Conservation (phyloP, 2,113 vertebrate genomes). For the Sigmodon hispidus region DNA sequence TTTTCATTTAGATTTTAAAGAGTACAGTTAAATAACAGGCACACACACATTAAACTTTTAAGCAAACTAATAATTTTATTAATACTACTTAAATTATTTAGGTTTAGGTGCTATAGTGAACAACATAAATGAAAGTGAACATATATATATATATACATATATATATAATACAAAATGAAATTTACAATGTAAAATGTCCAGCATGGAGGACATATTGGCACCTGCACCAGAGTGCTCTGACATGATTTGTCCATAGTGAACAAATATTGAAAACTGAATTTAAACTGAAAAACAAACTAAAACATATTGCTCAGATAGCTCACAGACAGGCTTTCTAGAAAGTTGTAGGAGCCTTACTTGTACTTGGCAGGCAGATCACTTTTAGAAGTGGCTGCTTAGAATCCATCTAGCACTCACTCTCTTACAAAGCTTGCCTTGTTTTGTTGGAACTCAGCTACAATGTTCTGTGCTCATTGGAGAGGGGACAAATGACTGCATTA, state of each 20-base stretch:
- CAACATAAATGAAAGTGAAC: not conserved
- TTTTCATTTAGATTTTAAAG: conserved; percentile 25
- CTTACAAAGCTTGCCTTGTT: not conserved
- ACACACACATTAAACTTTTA: not conserved
- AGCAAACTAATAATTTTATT: not conserved
- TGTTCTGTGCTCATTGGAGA: not conserved
- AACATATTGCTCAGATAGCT: not conserved
- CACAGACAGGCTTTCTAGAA: not conserved
- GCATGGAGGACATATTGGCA: not conserved
- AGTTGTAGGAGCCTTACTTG: not conserved
- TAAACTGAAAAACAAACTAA: conserved; percentile 31
- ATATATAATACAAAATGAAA: not conserved
- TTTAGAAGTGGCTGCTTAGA: not conserved
- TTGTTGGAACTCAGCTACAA: not conserved
- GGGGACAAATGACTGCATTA: not conserved
- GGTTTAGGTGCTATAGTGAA: not conserved
- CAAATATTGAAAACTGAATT: not conserved
- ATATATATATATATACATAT: not conserved
- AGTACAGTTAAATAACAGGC: not conserved
- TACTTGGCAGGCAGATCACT: not conserved
- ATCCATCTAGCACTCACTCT: not conserved
- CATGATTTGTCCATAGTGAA: not conserved
- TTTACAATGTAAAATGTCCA: not conserved
- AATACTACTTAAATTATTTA: not conserved
- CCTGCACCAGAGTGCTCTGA: not conserved